phyloP scores from a whole-genome alignment of 2,888 invertebrate species.

The Noctua fimbriata region DNA sequence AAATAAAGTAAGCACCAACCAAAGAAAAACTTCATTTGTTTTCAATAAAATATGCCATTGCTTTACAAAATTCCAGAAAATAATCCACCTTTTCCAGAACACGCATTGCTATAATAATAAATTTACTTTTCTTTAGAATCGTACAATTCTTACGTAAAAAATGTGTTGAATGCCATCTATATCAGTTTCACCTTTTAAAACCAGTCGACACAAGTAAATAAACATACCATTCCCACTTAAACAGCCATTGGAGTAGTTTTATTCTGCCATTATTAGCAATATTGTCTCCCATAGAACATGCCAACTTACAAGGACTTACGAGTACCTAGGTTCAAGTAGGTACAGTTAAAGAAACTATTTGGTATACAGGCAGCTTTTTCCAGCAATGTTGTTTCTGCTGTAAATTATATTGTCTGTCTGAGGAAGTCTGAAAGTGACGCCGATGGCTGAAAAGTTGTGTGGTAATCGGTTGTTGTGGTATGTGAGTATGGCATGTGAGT shows the following conservation, averaged over 20 bases:
- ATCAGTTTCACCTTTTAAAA: constrained; percentile 42
- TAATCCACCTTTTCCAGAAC: not conserved
- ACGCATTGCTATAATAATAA: not conserved
- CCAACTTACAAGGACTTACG: constrained; percentile 18
- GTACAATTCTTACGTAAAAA: not conserved
- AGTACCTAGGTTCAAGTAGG: constrained; percentile 9
- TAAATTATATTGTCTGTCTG: not conserved
- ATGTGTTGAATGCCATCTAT: constrained; percentile 15
- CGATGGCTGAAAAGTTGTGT: no score
- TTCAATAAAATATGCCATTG: not conserved
- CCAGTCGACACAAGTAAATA: constrained; percentile 42
- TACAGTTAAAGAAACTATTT: not conserved
- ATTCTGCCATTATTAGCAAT: constrained; percentile 41
- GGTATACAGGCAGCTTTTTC: not conserved
- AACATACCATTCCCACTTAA: constrained; percentile 38
- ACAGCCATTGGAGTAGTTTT: constrained; percentile 40
- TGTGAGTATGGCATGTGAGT: no score
- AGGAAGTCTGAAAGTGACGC: no score
- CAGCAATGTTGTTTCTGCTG: not conserved
- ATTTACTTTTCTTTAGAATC: not conserved
- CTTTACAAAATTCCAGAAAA: not conserved
- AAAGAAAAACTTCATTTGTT: not conserved
- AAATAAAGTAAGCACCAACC: not conserved
- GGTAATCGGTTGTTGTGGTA: no score
- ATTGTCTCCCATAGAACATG: constrained; percentile 27